Evolutionary conservation across 1,140 invertebrate genomes (phyloP), one percentile per base, ranked within the genome.

Genomic region (Sycobia sp.): DNA sequence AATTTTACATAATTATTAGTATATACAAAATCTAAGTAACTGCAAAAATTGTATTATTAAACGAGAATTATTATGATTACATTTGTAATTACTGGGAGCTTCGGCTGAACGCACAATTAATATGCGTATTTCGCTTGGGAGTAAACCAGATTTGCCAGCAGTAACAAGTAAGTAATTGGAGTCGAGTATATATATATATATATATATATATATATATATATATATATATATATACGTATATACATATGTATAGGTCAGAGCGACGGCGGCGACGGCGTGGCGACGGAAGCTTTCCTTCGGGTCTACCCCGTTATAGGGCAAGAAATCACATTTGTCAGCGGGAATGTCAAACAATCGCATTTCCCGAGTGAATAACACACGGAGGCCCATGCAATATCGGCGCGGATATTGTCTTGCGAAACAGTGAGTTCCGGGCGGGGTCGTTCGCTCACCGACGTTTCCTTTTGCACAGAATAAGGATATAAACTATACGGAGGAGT

Each of bases 321-420:
- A 57, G 54, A 23, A 51, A 43, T 63, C 32, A 63, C 56, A 57
- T 69, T 60, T 62, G 49, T 65, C 53, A 61, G n/a, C 34, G 59
- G 49, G 59, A 49, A 46, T 41, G 61, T 44, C 23, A 18, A 71
- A 72, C 74, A 76, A 78, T 78, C 67, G 73, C 63, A 77, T 76
- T 77, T 76, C 75, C 71, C 68, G 67, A 69, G 73, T 71, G 73
- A 77, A 79, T 76, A 73, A 73, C 63, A 53, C 50, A 18, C 38
- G 46, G 58, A 62, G 58, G 29, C 66, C 61, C 63, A 69, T 69
- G 72, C 70, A 79, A 78, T 77, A 77, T 78, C 70, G 72, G 71
- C 70, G 67, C 76, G 77, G 76, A 79, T 78, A 79, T 79, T 79
- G 76, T 79, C 76, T 70, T 71, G 69, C 63, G 67, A 68, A 69